Base-by-base conservation (phyloP, 2,888 invertebrate genomes). In the Thumatha senex region DNA sequence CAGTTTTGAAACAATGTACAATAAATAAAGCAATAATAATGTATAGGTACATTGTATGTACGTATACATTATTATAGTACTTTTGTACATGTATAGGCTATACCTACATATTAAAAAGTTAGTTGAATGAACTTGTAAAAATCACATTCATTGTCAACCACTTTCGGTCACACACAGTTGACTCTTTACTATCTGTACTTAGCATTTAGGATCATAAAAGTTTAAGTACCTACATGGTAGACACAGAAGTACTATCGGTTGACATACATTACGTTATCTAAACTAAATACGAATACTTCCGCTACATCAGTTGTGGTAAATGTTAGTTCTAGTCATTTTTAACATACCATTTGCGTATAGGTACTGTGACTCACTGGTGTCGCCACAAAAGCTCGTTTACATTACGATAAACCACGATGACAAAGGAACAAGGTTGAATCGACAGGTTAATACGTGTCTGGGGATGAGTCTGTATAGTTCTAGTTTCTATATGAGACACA, bases 361-460 rank as follows among this genome's bases (percentile, higher is more conserved):
- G n/a, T n/a, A 58, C 61, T 67, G 76, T 82, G 81, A 80, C 58
- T 83, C 80, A 81, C 70, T 70, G 72, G 74, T 80, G 84, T 76
- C 64, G 55, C 65, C 70, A 78, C 80, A 79, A 82, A 72, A 77
- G 75, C 79, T 80, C 71, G 77, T 83, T 80, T 82, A 76, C 81
- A 78, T 76, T 80, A 62, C 76, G 78, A 84, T 86, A 85, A 82
- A 78, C 75, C 75, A 67, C 58, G 49, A 62, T 75, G 77, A 84
- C 86, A 84, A 85, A 80, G 80, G 78, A 79, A 80, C 79, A 74
- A 76, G 79, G 74, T 80, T 79, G 81, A 76, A 83, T 82, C 82
- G 86, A 87, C 88, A 86, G 80, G 88, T 88, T 84, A 74, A 75
- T 81, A 86, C 88, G 82, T 74, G 87, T 86, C 76, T 74, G 58